Evolutionary conservation across 2,888 invertebrate species (phyloP).

Genomic region (Dilophus febrilis): DNA sequence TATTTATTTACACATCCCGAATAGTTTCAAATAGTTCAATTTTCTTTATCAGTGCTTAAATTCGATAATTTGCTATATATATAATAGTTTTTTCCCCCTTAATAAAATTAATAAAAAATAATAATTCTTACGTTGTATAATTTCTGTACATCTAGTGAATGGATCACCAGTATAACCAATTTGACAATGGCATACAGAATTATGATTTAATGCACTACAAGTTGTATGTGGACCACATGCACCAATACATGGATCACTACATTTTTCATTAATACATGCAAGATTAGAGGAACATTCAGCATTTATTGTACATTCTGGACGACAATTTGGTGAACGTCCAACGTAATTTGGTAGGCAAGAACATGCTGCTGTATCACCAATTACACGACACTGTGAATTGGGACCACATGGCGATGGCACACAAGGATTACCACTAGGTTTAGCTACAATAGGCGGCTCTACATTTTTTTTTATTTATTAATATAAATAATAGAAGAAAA

Average conservation of each 20-base stretch:
- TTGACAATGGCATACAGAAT: constrained; percentile 57
- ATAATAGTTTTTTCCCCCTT: too few relatives aligned
- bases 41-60: too few relatives aligned
- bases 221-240: constrained; percentile 57
- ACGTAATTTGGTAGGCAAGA: constrained; percentile 63
- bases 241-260: constrained; percentile 61
- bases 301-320: constrained; percentile 57
- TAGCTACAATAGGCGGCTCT: constrained; percentile 25
- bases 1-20: too few relatives aligned
- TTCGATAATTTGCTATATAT: too few relatives aligned
- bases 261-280: constrained; percentile 63
- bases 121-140: constrained; percentile 30
- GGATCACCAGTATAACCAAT: constrained; percentile 63
- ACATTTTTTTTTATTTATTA: constrained; percentile 20
- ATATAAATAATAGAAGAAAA: constrained; percentile 10
- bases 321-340: constrained; percentile 71
- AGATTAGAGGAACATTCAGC: constrained; percentile 56
- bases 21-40: too few relatives aligned
- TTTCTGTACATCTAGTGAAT: constrained; percentile 47
- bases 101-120: constrained; percentile 5
- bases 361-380: constrained; percentile 63
- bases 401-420: constrained; percentile 71
- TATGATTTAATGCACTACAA: constrained; percentile 61
- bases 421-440: constrained; percentile 55
- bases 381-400: constrained; percentile 63